Base-by-base conservation (phyloP, 2,888 invertebrate species). In the Dasypolia templi region DNA sequence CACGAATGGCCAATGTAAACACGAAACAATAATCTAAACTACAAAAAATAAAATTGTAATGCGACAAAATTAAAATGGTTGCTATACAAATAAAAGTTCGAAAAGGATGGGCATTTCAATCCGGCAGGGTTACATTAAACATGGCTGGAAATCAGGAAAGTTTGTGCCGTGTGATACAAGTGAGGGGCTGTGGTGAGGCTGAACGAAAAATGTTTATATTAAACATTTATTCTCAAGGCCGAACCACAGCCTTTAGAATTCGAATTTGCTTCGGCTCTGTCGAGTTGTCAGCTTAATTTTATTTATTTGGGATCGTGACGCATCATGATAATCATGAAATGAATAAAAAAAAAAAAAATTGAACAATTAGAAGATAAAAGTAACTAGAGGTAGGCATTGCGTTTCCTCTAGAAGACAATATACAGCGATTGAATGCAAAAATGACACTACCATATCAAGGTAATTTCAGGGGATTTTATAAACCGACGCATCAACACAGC, bases 1-100 rank as follows among this genome's bases (percentile, higher is more conserved):
- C 92, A 93, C 92, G 89, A 93, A 93, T 92, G 93, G 93, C 92
- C 92, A 92, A 93, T 92, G 89, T 91, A 89, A 91, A 92, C 92
- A 93, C 91, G 87, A 91, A 92, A 92, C 90, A 88, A 90, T 90
- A 89, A 88, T 89, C 90, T 92, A 92, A 91, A 86, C 92, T 92
- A 94, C 90, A 90, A 91, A 92, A 90, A 84, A 68, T 76, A 83
- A 89, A 89, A 85, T 85, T 89, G 86, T 88, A 90, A 90, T 86
- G 86, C 89, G 89, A 89, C 89, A 91, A 90, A 92, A 88, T 84
- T 86, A 85, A 88, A 92, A 88, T 90, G 89, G 90, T 89, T 88
- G 88, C 89, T 91, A 90, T 91, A 91, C 91, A 92, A 88, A 86
- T 87, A 81, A 85, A 85, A 75, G 77, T 81, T 81, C 61, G 74